Percentiles rank a stretch among this genome's conserved stretches.
Evolutionary conservation across 2,888 invertebrate genomes (phyloP).

Genomic region (Drosophila mulleri): DNA sequence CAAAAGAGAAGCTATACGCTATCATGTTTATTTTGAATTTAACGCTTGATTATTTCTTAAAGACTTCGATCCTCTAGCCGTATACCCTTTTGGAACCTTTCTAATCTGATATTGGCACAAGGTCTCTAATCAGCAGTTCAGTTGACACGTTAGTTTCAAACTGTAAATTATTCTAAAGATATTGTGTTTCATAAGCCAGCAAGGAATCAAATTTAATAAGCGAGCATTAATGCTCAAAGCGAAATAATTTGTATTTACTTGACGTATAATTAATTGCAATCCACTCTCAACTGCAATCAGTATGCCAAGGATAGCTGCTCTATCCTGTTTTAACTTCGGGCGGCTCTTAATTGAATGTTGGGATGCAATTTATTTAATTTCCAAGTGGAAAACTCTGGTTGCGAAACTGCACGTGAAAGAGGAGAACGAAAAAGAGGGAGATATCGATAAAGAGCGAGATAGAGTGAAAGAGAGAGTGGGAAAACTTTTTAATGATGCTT

Average conservation of each 20-base stretch:
- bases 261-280: background rate
- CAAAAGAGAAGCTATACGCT: too few relatives aligned
- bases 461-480: background rate
- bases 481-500: constrained; percentile 63
- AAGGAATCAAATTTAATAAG: background rate
- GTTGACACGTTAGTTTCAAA: background rate
- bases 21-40: too few relatives aligned
- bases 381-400: constrained; percentile 33
- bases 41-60: background rate
- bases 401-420: constrained; percentile 18
- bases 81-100: too few relatives aligned
- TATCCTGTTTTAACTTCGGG: background rate
- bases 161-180: background rate
- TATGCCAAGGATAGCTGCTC: background rate
- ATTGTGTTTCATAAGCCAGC: background rate
- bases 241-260: background rate
- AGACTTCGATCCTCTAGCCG: background rate
- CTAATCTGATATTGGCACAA: background rate
- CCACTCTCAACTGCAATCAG: background rate
- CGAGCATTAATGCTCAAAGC: background rate
- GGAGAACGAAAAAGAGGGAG: background rate
- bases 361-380: constrained; percentile 50
- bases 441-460: background rate
- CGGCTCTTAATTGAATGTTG: constrained; percentile 15
- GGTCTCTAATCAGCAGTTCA: background rate